A percentile compares a stretch with the other conserved stretches of the same genome.
These are phyloP conservation scores for Pseudomyrmex pallidus DNA, from an alignment of 1,140 invertebrate species.

Conservation along the genomic window DNA sequence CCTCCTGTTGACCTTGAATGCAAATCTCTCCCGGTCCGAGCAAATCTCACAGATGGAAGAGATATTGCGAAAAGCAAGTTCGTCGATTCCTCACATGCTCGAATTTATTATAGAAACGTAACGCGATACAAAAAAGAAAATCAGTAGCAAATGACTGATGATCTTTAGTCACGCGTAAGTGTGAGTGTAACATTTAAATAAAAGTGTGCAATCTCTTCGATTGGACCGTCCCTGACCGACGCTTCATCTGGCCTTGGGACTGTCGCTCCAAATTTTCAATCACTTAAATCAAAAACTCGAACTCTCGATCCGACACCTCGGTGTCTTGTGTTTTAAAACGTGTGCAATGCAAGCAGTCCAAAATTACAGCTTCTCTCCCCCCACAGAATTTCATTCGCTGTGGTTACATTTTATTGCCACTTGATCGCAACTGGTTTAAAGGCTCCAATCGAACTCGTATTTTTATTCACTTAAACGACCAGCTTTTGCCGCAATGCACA, in stretches of 20 bases:
- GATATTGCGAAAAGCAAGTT: neutral
- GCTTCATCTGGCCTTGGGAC: neutral
- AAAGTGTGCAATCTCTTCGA: neutral
- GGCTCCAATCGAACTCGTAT: neutral
- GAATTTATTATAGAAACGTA: no score
- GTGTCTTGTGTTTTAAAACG: no score
- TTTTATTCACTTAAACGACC: neutral
- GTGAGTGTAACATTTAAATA: constrained; percentile 6
- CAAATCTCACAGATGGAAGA: neutral
- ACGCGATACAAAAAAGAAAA: no score
- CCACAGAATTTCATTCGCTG: constrained; percentile 36
- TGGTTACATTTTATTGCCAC: constrained; percentile 1
- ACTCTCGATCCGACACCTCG: neutral
- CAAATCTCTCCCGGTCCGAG: neutral
- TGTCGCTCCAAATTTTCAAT: constrained; percentile 15
- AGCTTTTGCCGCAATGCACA: neutral
- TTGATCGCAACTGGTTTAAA: neutral
- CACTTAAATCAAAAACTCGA: neutral
- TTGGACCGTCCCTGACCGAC: neutral
- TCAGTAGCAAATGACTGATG: neutral
- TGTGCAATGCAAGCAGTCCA: neutral
- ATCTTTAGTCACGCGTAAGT: no score
- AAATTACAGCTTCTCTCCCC: constrained; percentile 28
- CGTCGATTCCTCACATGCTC: neutral
- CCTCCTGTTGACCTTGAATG: constrained; percentile 36